These are phyloP conservation scores for Eupsilia transversa DNA, from an alignment of 2,888 invertebrate species.

Conservation along the genomic window DNA sequence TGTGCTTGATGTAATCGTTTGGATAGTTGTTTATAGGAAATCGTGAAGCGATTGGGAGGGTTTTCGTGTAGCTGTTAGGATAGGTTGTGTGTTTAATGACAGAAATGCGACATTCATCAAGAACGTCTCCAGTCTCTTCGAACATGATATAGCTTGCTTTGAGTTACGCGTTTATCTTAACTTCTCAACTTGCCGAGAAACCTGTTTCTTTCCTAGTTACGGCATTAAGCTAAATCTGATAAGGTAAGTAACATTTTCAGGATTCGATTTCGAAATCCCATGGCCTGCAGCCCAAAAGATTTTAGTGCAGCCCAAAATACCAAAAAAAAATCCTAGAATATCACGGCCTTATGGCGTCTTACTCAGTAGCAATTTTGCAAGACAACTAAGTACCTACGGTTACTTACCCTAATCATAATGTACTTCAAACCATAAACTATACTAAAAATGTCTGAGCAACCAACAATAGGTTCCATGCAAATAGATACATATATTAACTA, in stretches of 20 bases:
- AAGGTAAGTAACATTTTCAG: not conserved
- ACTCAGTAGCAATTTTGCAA: not conserved
- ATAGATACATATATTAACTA: conserved; percentile 53
- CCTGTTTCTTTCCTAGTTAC: not conserved
- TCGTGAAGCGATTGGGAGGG: conserved; percentile 1
- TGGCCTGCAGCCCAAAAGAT: not conserved
- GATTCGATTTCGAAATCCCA: not conserved
- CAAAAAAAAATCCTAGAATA: not conserved
- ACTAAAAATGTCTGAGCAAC: conserved; percentile 37
- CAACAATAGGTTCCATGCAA: conserved; percentile 54
- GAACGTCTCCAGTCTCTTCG: not conserved
- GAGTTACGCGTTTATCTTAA: not conserved
- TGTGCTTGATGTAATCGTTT: conserved; percentile 58
- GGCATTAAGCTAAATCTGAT: not conserved
- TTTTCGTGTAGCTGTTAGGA: not conserved
- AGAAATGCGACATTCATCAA: not conserved
- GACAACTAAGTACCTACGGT: not conserved
- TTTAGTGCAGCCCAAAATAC: no score
- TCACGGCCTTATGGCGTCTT: not conserved
- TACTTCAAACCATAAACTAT: conserved; percentile 28
- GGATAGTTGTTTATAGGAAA: conserved; percentile 44
- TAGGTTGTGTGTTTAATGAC: not conserved
- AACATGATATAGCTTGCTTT: not conserved
- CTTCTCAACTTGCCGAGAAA: no score
- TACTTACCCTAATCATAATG: conserved; percentile 18